These are phyloP conservation scores for Xestia rhomboidea DNA, from an alignment of 2,888 invertebrate species.

Conservation along the genomic window DNA sequence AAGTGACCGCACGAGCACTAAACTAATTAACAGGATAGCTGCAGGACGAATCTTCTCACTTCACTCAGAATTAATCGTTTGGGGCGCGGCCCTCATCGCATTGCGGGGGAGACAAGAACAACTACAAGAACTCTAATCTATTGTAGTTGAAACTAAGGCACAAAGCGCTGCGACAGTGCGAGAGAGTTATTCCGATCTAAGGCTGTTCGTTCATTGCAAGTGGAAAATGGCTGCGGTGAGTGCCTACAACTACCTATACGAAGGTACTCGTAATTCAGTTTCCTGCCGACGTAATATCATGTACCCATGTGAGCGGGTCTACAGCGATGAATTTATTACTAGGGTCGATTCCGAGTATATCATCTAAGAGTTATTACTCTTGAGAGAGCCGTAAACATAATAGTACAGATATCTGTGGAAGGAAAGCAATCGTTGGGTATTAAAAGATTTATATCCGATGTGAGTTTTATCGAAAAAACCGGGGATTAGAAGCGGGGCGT, in stretches of 20 bases:
- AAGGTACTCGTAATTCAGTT: conserved; percentile 59
- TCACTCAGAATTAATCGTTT: conserved; percentile 73
- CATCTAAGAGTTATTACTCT: conserved; percentile 58
- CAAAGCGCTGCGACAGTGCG: conserved; percentile 53
- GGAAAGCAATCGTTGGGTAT: conserved; percentile 39
- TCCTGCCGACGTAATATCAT: conserved; percentile 61
- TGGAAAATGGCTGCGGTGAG: conserved; percentile 64
- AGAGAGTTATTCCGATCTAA: conserved; percentile 62
- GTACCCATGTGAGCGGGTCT: conserved; percentile 34
- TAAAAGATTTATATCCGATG: conserved; percentile 55
- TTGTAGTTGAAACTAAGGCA: conserved; percentile 65
- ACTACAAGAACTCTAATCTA: conserved; percentile 74
- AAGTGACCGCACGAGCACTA: conserved; percentile 69
- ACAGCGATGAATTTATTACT: conserved; percentile 62
- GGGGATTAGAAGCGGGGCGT: conserved; percentile 51
- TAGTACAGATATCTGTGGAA: conserved; percentile 47
- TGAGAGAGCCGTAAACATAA: conserved; percentile 59
- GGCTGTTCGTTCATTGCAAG: conserved; percentile 63
- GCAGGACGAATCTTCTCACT: conserved; percentile 64
- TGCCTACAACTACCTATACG: conserved; percentile 34
- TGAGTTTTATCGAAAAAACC: conserved; percentile 54
- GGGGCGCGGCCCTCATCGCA: conserved; percentile 68
- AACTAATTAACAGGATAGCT: conserved; percentile 74
- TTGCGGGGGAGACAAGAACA: conserved; percentile 61
- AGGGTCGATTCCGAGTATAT: conserved; percentile 48